Evolutionary conservation across 2,888 invertebrate species (phyloP).

Genomic region (Melikaiella ostensackeni): DNA sequence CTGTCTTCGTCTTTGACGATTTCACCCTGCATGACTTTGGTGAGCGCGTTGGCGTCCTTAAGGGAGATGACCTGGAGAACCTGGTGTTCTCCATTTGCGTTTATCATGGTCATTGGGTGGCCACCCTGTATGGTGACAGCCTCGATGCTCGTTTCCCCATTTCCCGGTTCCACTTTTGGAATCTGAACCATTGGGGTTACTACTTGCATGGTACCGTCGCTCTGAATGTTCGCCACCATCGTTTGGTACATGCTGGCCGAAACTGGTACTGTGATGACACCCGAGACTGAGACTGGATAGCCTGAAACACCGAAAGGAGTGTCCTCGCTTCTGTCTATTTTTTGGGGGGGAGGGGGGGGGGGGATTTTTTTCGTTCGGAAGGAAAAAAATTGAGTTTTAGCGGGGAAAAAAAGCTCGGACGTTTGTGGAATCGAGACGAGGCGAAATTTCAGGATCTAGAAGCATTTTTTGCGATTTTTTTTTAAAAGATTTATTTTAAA

Average conservation of each 20-base stretch:
- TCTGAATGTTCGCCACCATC: conserved; percentile 93
- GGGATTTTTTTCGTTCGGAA: conserved; percentile 24
- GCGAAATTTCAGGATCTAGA: not conserved
- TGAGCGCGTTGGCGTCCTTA: conserved; percentile 89
- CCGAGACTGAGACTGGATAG: conserved; percentile 91
- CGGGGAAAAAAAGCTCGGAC: not conserved
- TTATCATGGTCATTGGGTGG: conserved; percentile 88
- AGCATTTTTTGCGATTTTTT: not conserved
- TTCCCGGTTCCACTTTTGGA: conserved; percentile 87
- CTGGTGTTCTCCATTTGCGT: conserved; percentile 85
- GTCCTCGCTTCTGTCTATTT: conserved; percentile 40
- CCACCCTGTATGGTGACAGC: conserved; percentile 87
- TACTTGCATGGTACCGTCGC: conserved; percentile 90
- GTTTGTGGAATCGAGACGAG: not conserved
- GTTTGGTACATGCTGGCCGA: conserved; percentile 97
- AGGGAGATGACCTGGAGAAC: conserved; percentile 90
- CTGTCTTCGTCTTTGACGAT: conserved; percentile 74
- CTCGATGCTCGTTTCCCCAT: conserved; percentile 85
- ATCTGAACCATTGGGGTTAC: conserved; percentile 88
- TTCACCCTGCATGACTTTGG: conserved; percentile 86
- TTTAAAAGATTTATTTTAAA: too few species aligned
- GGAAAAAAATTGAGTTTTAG: not conserved
- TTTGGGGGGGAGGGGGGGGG: not conserved
- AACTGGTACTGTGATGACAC: conserved; percentile 97
- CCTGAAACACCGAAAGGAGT: conserved; percentile 79